Base-by-base conservation (phyloP, 2,888 invertebrate genomes). In the Sesamia inferens region DNA sequence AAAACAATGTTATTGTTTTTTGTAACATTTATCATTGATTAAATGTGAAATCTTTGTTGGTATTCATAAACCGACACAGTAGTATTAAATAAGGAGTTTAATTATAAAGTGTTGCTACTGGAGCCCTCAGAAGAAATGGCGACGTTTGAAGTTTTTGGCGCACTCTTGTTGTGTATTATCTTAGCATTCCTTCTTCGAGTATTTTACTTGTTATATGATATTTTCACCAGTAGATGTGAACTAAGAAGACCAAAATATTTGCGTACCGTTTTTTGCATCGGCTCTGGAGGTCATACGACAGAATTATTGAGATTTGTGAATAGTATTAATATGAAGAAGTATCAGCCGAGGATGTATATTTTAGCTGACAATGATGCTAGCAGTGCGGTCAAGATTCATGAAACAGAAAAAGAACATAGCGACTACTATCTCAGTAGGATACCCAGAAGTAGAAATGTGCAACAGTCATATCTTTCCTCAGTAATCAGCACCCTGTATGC, bases 271-370 rank as follows among this genome's bases (percentile, higher is more conserved):
- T 95, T 98, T 83, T 97, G 98, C 83, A 97, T 98, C 75, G 98
- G 98, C 57, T 98, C 98, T 83, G 99, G 99, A 72, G 99, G 99
- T 0, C 99, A 99, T 91, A 99, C 99, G 0, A 97, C 98, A n/a
- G 99, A 99, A 96, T 98, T 99, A 97, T 92, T 99, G 67, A 96
- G 97, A 79, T 95, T 99, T 59, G 92, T 98, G 10, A 94, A 97
- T 82, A 95, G 96, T 47, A 90, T 99, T 62, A 96, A 97, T 86
- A 90, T 93, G n/a, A 88, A 93, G 2, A 97, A 96, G 87, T 99
- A 98, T 90, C 92, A 94, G 0, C 98, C 99, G 0, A 95, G 99
- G 70, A 93, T 97, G 73, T 99, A 99, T 90, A 93, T 99, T 63
- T 93, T 98, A 80, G 98, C 99, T 6, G 96, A 97, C 67, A 97